Percentiles rank a stretch among this genome's conserved stretches.
These are phyloP conservation scores for Dexiosoma caninum DNA, from an alignment of 2,888 invertebrate species.

Conservation along the genomic window DNA sequence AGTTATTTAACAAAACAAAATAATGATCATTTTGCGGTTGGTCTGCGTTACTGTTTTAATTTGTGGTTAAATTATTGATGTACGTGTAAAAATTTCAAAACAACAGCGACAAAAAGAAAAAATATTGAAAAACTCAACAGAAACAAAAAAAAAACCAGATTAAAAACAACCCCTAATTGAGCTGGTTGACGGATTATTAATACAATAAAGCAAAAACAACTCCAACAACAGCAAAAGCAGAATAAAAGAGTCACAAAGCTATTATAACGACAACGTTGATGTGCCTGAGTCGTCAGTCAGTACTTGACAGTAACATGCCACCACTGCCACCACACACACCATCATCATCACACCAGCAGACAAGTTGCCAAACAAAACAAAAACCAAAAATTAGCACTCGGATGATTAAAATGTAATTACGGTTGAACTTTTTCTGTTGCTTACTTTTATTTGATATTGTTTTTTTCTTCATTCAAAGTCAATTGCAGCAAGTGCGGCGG, in stretches of 20 bases:
- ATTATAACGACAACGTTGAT: constrained; percentile 13
- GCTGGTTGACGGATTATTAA: constrained; percentile 48
- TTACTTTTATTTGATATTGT: neutral
- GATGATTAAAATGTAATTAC: constrained; percentile 74
- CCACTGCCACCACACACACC: constrained; percentile 24
- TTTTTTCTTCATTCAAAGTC: neutral
- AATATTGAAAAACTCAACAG: neutral
- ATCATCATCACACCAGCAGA: constrained; percentile 10
- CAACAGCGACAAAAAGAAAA: too few relatives aligned
- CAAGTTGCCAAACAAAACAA: constrained; percentile 26
- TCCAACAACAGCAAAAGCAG: too few relatives aligned
- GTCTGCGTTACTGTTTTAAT: constrained; percentile 50
- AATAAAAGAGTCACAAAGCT: neutral
- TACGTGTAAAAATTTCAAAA: constrained; percentile 23
- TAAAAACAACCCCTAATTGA: constrained; percentile 47
- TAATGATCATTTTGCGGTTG: constrained; percentile 44
- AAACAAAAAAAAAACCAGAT: neutral
- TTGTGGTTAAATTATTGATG: constrained; percentile 58
- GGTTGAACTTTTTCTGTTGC: constrained; percentile 52
- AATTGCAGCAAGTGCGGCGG: neutral
- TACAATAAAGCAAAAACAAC: neutral
- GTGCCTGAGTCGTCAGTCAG: constrained; percentile 35
- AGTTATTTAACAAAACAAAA: neutral
- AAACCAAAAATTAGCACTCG: constrained; percentile 69
- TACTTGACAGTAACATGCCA: constrained; percentile 53